Evolutionary conservation across 2,113 vertebrate genomes (phyloP).

Genomic region (Paratilapia polleni): DNA sequence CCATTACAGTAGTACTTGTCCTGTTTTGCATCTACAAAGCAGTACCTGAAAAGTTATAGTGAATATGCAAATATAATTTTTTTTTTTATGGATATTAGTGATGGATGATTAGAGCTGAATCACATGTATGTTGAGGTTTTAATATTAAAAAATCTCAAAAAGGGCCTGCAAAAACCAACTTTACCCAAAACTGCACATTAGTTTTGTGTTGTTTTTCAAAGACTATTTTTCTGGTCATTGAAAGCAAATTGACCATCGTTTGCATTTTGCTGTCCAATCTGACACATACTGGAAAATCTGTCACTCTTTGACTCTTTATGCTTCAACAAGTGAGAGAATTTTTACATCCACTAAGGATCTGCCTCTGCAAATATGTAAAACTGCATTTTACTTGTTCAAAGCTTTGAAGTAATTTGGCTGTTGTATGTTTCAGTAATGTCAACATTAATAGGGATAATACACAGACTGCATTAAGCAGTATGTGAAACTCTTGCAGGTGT

Average conservation of each 20-base stretch:
- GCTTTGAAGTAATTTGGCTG: background rate
- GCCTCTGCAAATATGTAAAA: background rate
- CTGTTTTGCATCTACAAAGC: background rate
- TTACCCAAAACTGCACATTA: background rate
- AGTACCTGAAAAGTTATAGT: no score
- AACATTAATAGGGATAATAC: background rate
- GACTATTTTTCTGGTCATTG: conserved; percentile 3
- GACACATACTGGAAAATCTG: background rate
- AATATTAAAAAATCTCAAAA: background rate
- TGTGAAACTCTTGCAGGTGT: conserved; percentile 8
- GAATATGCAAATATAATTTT: background rate
- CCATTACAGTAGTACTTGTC: background rate
- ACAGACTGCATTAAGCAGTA: background rate
- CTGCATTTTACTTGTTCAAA: background rate
- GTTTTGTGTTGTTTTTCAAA: background rate
- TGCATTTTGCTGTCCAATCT: background rate
- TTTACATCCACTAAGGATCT: background rate
- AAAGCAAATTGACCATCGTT: background rate
- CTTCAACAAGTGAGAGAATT: background rate
- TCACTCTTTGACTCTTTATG: background rate
- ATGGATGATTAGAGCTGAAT: background rate
- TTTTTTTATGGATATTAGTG: background rate
- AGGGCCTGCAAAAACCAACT: background rate
- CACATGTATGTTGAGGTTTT: background rate
- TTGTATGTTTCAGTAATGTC: background rate